Evolutionary conservation across 2,797 vertebrate genomes (phyloP), one percentile per base, ranked within the genome.

Genomic region (Danio jaintianensis): DNA sequence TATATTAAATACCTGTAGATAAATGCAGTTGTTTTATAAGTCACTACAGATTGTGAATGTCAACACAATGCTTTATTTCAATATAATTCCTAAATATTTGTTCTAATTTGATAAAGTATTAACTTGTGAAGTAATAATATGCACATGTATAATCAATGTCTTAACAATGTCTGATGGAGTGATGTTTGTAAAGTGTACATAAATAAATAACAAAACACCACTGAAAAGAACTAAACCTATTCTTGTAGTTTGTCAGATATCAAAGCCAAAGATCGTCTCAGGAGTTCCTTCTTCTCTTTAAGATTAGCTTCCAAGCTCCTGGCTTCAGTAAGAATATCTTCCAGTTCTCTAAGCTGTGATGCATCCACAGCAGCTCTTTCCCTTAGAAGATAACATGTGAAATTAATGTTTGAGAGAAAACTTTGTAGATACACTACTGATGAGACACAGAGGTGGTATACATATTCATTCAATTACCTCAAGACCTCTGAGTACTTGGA

Each of bases 211-310:
- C 45, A n/a, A 52, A 36, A 55, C n/a, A 40, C 13, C n/a, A 15
- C 15, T 66, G 13, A 52, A 64, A 53, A 53, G 42, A 38, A 11
- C 53, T 47, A 7, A 61, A 42, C 7, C 82, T 84, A 93, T 55
- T 75, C 75, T 80, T 89, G 85, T 68, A 95, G 90, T 81, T 93
- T 91, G 29, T 93, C 90, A 83, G 93, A 93, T 72, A 95, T 93
- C 0, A 84, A 45, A 63, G 88, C 82, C 84, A 95, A 42, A 6
- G 87, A 91, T 42, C 76, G 74, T 67, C 83, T 92, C 62, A 95
- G 88, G 5, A 81, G 89, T 1, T 77, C 86, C 82, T 94, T 95
- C 86, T 92, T 94, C 67, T 93, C 91, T 73, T 85, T 92, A 0
- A 94, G 89, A 59, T 87, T 82, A n/a, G 85, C 82, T 83, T 93